A percentile compares a stretch with the other conserved stretches of the same genome.
Conservation (phyloP, 2,888 invertebrate genomes). For the Leistus spinibarbis region DNA sequence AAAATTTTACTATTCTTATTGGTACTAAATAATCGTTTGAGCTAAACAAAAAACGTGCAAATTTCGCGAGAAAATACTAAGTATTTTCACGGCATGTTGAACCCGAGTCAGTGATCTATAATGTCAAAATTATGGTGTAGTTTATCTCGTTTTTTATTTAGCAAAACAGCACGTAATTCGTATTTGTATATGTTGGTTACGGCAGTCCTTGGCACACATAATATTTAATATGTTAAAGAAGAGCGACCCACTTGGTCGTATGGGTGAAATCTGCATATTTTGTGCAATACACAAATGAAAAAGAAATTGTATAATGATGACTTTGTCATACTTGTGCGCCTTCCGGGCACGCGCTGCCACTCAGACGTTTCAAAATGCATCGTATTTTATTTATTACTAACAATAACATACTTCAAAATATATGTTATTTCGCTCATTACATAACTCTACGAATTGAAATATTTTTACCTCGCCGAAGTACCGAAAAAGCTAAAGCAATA, state of each 20-base stretch:
- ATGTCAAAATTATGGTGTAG: not conserved
- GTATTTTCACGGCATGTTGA: not conserved
- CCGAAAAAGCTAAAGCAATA: too few species aligned
- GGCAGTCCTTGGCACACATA: constrained; percentile 1
- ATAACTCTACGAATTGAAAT: too few species aligned
- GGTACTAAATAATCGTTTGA: too few species aligned
- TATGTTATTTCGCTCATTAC: too few species aligned
- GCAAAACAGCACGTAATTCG: not conserved
- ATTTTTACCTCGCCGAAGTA: too few species aligned
- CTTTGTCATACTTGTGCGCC: constrained; percentile 5
- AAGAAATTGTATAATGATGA: not conserved
- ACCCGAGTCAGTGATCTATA: not conserved
- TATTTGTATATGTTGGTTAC: not conserved
- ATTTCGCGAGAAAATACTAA: not conserved
- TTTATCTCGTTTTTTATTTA: not conserved
- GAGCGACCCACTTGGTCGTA: constrained; percentile 12
- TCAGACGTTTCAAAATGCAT: not conserved
- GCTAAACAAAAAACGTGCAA: too few species aligned
- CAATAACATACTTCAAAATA: too few species aligned
- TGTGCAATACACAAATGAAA: not conserved
- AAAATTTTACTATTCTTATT: too few species aligned
- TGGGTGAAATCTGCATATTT: constrained; percentile 19
- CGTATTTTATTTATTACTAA: too few species aligned
- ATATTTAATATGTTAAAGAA: not conserved
- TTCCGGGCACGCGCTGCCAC: not conserved